Percentiles rank a stretch among this genome's conserved stretches.
Evolutionary conservation across 2,888 invertebrate genomes (phyloP).

Genomic region (Pomacea canaliculata): DNA sequence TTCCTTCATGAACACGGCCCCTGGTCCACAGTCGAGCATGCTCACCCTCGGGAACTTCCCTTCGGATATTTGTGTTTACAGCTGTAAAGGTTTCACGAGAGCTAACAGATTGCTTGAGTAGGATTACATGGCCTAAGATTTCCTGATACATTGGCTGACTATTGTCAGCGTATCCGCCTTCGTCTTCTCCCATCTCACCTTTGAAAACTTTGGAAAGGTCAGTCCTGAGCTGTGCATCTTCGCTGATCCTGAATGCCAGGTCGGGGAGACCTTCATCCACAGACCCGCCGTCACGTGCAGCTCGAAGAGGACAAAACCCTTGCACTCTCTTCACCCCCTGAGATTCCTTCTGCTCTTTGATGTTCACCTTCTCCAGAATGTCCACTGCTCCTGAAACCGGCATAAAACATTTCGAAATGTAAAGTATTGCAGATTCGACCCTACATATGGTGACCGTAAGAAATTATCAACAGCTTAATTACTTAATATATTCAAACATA

Average conservation of each 20-base stretch:
- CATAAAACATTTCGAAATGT: background rate
- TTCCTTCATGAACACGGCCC: too few species aligned
- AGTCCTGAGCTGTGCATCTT: conserved; percentile 30
- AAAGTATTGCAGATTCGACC: background rate
- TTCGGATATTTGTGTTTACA: too few species aligned
- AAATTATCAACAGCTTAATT: too few species aligned
- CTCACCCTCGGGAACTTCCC: too few species aligned
- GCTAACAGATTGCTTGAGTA: too few species aligned
- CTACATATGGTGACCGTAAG: background rate
- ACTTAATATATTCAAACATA: too few species aligned
- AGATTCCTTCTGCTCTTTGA: conserved; percentile 25
- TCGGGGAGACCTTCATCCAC: conserved; percentile 31
- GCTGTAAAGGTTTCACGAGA: too few species aligned
- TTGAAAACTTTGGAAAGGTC: conserved; percentile 35
- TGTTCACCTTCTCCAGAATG: conserved; percentile 40
- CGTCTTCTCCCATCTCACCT: conserved; percentile 27
- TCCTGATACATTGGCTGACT: too few species aligned
- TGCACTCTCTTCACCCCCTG: conserved; percentile 31
- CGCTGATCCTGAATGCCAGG: conserved; percentile 36
- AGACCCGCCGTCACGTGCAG: conserved; percentile 17
- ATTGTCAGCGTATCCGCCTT: too few species aligned
- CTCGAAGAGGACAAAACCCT: conserved; percentile 31
- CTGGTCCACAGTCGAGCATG: too few species aligned
- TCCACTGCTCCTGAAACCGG: conserved; percentile 47
- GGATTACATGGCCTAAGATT: too few species aligned